Evolutionary conservation across 2,888 invertebrate genomes (phyloP).

Genomic region (Cabera pusaria): DNA sequence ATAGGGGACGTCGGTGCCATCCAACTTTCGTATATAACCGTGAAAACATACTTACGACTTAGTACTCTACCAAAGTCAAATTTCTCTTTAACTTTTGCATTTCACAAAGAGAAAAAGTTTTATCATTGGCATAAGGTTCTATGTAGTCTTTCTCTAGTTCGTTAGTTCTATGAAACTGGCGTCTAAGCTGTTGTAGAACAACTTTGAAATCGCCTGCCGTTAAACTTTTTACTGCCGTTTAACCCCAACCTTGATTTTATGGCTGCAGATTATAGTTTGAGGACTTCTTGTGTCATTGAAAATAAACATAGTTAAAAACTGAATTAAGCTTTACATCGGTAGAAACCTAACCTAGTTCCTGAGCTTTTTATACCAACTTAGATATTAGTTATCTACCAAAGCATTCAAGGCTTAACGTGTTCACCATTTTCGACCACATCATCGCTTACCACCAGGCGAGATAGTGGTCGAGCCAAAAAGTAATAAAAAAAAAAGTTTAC

Average conservation of each 20-base stretch:
- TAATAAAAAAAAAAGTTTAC: too few relatives aligned
- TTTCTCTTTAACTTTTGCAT: background rate
- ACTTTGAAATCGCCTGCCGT: conserved; percentile 57
- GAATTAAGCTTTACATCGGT: conserved; percentile 2
- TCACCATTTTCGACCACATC: too few relatives aligned
- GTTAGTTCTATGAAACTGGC: conserved; percentile 7
- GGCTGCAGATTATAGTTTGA: conserved; percentile 36
- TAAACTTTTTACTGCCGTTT: conserved; percentile 62
- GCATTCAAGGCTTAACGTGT: too few relatives aligned
- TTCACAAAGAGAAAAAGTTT: background rate
- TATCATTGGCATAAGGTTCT: conserved; percentile 7
- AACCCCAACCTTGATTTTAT: conserved; percentile 65
- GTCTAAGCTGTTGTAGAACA: conserved; percentile 54
- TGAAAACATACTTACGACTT: conserved; percentile 8
- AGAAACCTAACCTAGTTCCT: too few relatives aligned
- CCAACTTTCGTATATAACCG: conserved; percentile 23
- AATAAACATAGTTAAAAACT: conserved; percentile 16
- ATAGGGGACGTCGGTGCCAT: conserved; percentile 69
- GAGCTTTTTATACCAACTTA: background rate
- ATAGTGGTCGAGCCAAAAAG: too few relatives aligned
- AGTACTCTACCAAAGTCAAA: conserved; percentile 7
- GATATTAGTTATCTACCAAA: too few relatives aligned
- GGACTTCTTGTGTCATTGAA: conserved; percentile 14
- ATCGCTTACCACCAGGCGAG: too few relatives aligned
- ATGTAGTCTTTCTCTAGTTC: background rate